Conservation (phyloP, 2,797 vertebrate genomes). For the Eulemur albifrons region DNA sequence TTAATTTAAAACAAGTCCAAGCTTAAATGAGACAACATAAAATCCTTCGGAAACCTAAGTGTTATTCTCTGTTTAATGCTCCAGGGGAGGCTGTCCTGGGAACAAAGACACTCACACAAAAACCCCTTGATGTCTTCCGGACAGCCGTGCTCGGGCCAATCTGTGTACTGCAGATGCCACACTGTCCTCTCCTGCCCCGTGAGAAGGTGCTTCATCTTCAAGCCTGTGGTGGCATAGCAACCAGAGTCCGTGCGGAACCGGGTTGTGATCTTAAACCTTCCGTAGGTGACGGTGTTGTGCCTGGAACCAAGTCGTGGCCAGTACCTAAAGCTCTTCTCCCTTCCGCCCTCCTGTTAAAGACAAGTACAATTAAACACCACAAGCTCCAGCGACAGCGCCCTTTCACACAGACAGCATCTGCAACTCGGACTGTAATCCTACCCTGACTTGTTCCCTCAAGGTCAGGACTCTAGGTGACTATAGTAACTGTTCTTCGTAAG, state of each 20-base stretch:
- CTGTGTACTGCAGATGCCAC: conserved; percentile 99
- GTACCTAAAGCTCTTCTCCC: conserved; percentile 97
- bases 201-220: conserved; percentile 97
- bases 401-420: not conserved
- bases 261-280: conserved; percentile 97
- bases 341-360: conserved; percentile 90
- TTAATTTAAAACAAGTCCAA: not conserved
- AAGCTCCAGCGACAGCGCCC: rapidly evolving
- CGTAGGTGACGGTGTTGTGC: conserved; percentile 96
- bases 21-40: not conserved
- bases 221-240: conserved; percentile 97
- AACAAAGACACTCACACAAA: conserved; percentile 88
- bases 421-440: rapidly evolving
- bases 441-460: not conserved
- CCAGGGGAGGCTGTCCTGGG: not conserved
- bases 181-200: conserved; percentile 96
- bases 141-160: conserved; percentile 99
- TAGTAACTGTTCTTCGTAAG: not conserved
- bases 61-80: not conserved
- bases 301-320: conserved; percentile 98
- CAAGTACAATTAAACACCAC: not conserved
- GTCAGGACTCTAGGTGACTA: rapidly evolving
- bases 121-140: conserved; percentile 98
- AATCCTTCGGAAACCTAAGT: not conserved
- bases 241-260: conserved; percentile 98